These are phyloP conservation scores for Cichlasoma orientale DNA, from an alignment of 2,797 vertebrate genomes.

Conservation along the genomic window DNA sequence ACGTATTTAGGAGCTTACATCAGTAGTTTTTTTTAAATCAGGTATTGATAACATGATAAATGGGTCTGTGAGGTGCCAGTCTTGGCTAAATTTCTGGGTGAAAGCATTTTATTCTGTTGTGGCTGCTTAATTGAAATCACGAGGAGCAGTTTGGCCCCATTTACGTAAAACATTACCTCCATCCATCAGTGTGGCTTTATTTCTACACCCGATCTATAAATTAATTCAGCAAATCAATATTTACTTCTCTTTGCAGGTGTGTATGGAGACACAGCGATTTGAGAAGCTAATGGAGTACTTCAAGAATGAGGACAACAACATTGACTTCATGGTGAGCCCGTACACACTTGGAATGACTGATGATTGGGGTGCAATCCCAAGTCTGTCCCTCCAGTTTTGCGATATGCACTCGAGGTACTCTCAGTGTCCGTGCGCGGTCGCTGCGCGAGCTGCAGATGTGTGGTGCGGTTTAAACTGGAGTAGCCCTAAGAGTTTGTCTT, in stretches of 20 bases:
- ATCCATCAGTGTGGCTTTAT: not conserved
- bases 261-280: slow-evolving; percentile 91
- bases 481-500: not conserved
- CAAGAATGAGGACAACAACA: slow-evolving; percentile 96
- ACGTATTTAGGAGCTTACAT: not conserved
- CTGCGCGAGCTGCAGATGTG: not conserved
- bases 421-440: too few species aligned
- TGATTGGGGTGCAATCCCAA: slow-evolving; percentile 22
- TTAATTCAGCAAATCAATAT: not conserved
- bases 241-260: slow-evolving; percentile 84
- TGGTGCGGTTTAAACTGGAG: not conserved
- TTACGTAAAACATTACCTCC: not conserved
- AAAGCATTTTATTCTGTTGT: too few species aligned
- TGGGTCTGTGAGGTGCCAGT: not conserved
- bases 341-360: slow-evolving; percentile 34
- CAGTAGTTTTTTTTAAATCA: not conserved
- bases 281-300: slow-evolving; percentile 98
- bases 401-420: too few species aligned
- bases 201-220: not conserved
- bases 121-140: not conserved
- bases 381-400: too few species aligned
- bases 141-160: not conserved
- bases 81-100: not conserved
- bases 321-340: slow-evolving; percentile 93
- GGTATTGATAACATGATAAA: not conserved